Base-by-base conservation (phyloP, 2,113 vertebrate species). In the Protobothrops flavoviridis region DNA sequence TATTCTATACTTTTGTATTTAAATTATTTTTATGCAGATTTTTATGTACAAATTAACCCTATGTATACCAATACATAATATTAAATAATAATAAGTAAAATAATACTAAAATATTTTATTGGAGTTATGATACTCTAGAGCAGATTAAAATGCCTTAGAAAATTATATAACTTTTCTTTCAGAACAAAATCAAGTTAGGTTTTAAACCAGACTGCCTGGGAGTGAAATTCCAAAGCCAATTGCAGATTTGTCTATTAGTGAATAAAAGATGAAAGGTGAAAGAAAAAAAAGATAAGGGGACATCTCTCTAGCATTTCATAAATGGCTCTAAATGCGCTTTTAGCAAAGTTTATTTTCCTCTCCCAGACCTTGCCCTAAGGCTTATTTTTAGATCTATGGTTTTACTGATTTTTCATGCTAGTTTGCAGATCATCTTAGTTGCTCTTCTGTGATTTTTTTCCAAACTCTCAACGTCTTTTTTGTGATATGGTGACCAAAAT, bases 291-390 rank as follows among this genome's bases (percentile, higher is more conserved):
- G 56, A 90, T 91, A 90, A 93, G 91, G 95, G n/a, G 91, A 33
- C 87, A 93, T 96, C 95, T 93, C 94, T 94, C 92, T 97, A 95
- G 94, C 91, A 94, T 90, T 89, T 95, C 95, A 90, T 93, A 95
- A 94, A 95, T 94, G 74, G 92, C 69, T 94, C 95, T 94, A 97
- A 98, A 97, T 97, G 97, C 13, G 2, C 59, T 61, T 61, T 43
- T 89, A 89, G 39, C 23, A 89, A 43, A 59, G 97, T 96, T 94
- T 93, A 97, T 97, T 93, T 96, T 93, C 93, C 94, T 95, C 94
- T 86, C 95, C 92, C 94, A 93, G 95, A 61, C 94, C 93, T 96
- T 96, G 96, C 95, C 95, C 92, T 87, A 90, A 94, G 92, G 92
- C 56, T 95, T 33, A 91, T 50, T 52, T 81, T 74, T 52, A 91